A percentile compares a stretch with the other conserved stretches of the same genome.
These are phyloP conservation scores for Molorchus minor DNA, from an alignment of 2,888 invertebrate genomes.

Conservation along the genomic window DNA sequence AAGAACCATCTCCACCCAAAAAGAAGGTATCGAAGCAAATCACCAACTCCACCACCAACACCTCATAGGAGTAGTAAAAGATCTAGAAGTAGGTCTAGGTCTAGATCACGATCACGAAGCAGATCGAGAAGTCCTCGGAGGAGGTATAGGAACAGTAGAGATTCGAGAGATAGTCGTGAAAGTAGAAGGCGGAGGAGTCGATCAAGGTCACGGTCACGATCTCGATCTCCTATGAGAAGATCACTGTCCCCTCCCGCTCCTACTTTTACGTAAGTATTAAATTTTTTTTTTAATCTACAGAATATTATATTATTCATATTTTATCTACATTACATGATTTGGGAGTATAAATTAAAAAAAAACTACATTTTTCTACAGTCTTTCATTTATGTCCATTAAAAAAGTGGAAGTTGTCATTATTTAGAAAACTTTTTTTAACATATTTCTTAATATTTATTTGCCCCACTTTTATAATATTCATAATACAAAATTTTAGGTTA, in stretches of 20 bases:
- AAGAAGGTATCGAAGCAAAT: constrained; percentile 77
- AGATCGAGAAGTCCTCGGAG: constrained; percentile 63
- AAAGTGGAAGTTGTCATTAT: too few species aligned
- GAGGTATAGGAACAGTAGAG: constrained; percentile 57
- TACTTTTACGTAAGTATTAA: constrained; percentile 54
- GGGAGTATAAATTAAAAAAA: too few species aligned
- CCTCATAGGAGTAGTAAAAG: constrained; percentile 36
- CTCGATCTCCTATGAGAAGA: constrained; percentile 54
- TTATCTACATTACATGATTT: too few species aligned
- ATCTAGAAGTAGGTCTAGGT: constrained; percentile 64
- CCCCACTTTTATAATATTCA: too few species aligned
- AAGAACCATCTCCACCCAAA: constrained; percentile 78
- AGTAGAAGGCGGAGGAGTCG: constrained; percentile 59
- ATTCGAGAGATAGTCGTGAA: constrained; percentile 56
- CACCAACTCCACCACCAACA: constrained; percentile 60
- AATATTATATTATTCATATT: too few species aligned
- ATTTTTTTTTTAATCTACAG: neutral
- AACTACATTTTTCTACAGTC: too few species aligned
- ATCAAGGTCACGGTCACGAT: constrained; percentile 63
- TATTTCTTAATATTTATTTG: too few species aligned
- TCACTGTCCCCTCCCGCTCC: constrained; percentile 60
- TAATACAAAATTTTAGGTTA: too few species aligned
- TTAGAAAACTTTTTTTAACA: too few species aligned
- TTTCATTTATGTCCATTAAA: too few species aligned
- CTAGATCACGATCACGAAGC: constrained; percentile 63